Evolutionary conservation across 2,888 invertebrate genomes (phyloP), one percentile per base, ranked within the genome.

Genomic region (Heliconius charithonia): DNA sequence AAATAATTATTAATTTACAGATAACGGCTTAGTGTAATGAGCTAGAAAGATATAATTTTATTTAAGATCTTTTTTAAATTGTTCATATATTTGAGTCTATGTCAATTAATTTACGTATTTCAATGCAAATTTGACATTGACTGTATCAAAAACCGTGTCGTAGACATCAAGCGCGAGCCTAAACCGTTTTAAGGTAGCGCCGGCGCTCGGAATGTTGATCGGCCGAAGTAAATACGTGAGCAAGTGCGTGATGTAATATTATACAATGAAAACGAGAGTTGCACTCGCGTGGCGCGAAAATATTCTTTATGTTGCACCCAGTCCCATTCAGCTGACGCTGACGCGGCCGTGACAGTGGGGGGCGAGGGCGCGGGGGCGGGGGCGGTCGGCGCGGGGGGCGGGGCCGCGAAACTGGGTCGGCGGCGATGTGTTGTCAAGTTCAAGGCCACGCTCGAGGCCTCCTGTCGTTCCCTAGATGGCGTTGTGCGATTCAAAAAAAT

Each of bases 391-490:
- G 86, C 88, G 86, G 87, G 87, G 87, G 89, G 85, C 84, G 83
- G 84, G 85, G 87, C 82, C 87, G 89, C 90, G 87, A 93, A 93
- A 88, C 89, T 94, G 93, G 94, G 94, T 94, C 94, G 93, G 86
- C 88, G 88, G 89, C 91, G 91, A 88, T 89, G 90, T 87, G 87
- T 86, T 89, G 92, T 93, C 94, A 95, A 94, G 94, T 94, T 95
- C 94, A 94, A 94, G 94, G 94, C 92, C 91, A 92, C 93, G 86
- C 87, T 86, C 87, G 85, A 84, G 89, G 89, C 88, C 86, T 86
- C 87, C 86, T 83, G 89, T 89, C 90, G 90, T 88, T 74, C 89
- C 90, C 88, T 92, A 94, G 94, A 93, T 94, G 94, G 94, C 94
- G 94, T 90, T 93, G 92, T 85, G 87, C 87, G 92, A 90, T 90